Evolutionary conservation across 2,797 vertebrate genomes (phyloP).

Genomic region (Gallinago solitaria): DNA sequence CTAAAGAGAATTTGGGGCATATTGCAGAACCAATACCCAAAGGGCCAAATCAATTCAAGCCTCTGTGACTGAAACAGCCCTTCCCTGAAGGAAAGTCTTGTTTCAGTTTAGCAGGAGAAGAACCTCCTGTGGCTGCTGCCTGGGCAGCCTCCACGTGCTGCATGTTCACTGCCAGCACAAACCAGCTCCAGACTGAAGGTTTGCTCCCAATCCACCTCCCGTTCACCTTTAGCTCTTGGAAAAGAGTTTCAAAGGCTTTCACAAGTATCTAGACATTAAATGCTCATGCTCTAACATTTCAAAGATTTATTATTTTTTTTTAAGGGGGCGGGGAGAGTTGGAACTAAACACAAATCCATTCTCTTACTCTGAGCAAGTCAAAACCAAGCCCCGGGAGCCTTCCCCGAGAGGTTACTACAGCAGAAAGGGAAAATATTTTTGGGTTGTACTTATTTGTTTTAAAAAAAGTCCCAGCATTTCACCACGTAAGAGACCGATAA

Average conservation of each 20-base stretch:
- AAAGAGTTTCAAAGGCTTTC: not conserved
- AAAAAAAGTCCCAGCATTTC: not conserved
- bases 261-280: not conserved
- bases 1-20: not conserved
- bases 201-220: not conserved
- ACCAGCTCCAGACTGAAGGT: not conserved
- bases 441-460: not conserved
- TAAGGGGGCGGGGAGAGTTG: not conserved
- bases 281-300: not conserved
- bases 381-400: not conserved
- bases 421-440: not conserved
- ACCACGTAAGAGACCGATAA: not conserved
- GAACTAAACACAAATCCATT: not conserved
- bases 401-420: not conserved
- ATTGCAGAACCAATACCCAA: not conserved
- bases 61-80: not conserved
- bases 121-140: not conserved
- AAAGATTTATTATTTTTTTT: not conserved
- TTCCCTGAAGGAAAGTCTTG: not conserved
- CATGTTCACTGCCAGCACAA: not conserved
- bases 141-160: fast-evolving
- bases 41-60: not conserved
- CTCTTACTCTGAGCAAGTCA: not conserved
- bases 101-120: not conserved
- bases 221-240: not conserved